Conservation (phyloP, 2,888 invertebrate species). For the Megamerina dolium region DNA sequence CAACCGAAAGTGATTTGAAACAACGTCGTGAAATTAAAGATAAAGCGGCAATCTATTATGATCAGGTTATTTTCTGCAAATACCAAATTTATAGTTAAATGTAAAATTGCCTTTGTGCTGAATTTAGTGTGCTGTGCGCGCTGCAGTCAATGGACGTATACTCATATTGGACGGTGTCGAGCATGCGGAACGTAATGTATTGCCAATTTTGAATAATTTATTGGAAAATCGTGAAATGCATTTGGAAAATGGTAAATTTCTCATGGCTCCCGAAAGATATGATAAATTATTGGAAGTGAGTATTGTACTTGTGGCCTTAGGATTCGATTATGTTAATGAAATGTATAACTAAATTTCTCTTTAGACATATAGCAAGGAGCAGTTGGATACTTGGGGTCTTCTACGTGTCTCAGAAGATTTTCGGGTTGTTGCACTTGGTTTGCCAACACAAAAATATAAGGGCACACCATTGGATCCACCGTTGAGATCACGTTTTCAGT, state of each 20-base stretch:
- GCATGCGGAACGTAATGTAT: slow-evolving; percentile 93
- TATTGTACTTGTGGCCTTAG: not conserved
- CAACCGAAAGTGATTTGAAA: slow-evolving; percentile 94
- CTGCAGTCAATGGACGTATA: slow-evolving; percentile 79
- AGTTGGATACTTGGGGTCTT: slow-evolving; percentile 80
- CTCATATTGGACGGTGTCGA: slow-evolving; percentile 93
- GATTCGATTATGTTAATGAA: not conserved
- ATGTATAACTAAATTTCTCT: slow-evolving; percentile 19
- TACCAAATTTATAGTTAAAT: no score
- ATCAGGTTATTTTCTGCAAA: slow-evolving; percentile 62
- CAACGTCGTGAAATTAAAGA: slow-evolving; percentile 86
- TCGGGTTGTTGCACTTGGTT: slow-evolving; percentile 84
- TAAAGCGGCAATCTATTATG: slow-evolving; percentile 86
- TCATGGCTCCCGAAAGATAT: slow-evolving; percentile 83
- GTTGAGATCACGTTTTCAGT: slow-evolving; percentile 89
- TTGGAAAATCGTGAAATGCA: slow-evolving; percentile 98
- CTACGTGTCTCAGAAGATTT: slow-evolving; percentile 89
- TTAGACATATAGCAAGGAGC: slow-evolving; percentile 71
- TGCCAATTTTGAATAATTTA: slow-evolving; percentile 92
- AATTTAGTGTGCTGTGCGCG: slow-evolving; percentile 81
- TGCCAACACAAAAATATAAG: slow-evolving; percentile 80
- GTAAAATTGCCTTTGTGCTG: not conserved
- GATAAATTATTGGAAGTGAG: slow-evolving; percentile 78
- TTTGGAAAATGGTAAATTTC: slow-evolving; percentile 90
- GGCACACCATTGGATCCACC: slow-evolving; percentile 97